Evolutionary conservation across 2,888 invertebrate species (phyloP).

Genomic region (Sthenelais limicola): DNA sequence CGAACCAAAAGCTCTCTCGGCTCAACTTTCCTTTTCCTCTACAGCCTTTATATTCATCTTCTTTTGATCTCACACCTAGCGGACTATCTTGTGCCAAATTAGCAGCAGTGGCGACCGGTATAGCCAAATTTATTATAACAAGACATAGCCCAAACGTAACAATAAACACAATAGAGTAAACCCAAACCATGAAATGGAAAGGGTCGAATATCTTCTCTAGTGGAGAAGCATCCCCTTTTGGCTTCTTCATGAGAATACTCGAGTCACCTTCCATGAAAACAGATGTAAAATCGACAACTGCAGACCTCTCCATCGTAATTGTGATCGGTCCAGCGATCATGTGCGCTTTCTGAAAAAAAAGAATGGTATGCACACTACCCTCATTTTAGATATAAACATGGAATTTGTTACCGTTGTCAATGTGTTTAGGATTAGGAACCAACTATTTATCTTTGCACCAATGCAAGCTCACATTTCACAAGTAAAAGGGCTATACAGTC

Average conservation of each 20-base stretch:
- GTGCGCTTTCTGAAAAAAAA: slow-evolving; percentile 57
- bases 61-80: not conserved
- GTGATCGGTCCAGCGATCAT: slow-evolving; percentile 57
- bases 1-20: slow-evolving; percentile 11
- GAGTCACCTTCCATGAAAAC: slow-evolving; percentile 58
- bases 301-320: slow-evolving; percentile 51
- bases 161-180: slow-evolving; percentile 51
- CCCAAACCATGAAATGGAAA: slow-evolving; percentile 55
- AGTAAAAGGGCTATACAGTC: too few relatives aligned
- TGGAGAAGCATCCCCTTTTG: slow-evolving; percentile 51
- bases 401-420: too few relatives aligned
- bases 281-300: slow-evolving; percentile 53
- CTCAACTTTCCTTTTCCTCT: too few relatives aligned
- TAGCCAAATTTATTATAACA: slow-evolving; percentile 28
- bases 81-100: not conserved
- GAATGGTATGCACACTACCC: too few relatives aligned
- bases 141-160: slow-evolving; percentile 53
- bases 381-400: too few relatives aligned
- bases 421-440: too few relatives aligned
- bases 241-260: slow-evolving; percentile 57
- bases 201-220: slow-evolving; percentile 59
- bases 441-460: too few relatives aligned
- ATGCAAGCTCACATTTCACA: too few relatives aligned
- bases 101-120: not conserved
- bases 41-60: too few relatives aligned